Conservation (phyloP, 2,888 invertebrate species). For the Belgica antarctica region DNA sequence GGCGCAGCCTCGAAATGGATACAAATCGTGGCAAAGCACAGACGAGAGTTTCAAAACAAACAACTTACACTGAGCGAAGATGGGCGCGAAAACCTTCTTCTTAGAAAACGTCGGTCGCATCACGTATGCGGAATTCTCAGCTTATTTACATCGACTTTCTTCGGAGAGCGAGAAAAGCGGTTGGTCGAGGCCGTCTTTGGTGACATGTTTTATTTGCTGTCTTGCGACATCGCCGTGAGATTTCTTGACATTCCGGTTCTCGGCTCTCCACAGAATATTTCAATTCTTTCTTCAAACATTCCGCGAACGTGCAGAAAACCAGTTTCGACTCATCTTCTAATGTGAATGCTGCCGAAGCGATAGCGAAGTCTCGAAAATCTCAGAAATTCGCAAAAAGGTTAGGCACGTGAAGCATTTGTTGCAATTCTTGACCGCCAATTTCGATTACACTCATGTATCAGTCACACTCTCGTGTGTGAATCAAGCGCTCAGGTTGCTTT, state of each 20-base stretch:
- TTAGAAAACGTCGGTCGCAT: not conserved
- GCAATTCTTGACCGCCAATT: too few species aligned
- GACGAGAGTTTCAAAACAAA: constrained; percentile 18
- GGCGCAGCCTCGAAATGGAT: not conserved
- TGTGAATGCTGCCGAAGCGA: too few species aligned
- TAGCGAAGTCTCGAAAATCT: too few species aligned
- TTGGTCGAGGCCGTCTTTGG: not conserved
- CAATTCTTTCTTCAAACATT: not conserved
- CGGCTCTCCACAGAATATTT: too few species aligned
- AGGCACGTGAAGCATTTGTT: too few species aligned
- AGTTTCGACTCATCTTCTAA: not conserved
- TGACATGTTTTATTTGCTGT: not conserved
- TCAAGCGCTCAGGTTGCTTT: too few species aligned
- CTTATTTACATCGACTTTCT: constrained; percentile 7
- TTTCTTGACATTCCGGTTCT: not conserved
- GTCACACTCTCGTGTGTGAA: too few species aligned
- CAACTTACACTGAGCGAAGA: not conserved
- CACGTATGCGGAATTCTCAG: constrained; percentile 4
- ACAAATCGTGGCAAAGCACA: not conserved
- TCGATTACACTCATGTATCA: too few species aligned
- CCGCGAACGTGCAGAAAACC: not conserved
- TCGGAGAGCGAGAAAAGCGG: not conserved
- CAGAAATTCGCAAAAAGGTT: too few species aligned
- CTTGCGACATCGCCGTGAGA: too few species aligned
- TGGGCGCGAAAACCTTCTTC: constrained; percentile 12